phyloP scores from a whole-genome alignment of 37 sponge, comb jelly and placozoan species.

The Halisarca cf. caerulea region DNA sequence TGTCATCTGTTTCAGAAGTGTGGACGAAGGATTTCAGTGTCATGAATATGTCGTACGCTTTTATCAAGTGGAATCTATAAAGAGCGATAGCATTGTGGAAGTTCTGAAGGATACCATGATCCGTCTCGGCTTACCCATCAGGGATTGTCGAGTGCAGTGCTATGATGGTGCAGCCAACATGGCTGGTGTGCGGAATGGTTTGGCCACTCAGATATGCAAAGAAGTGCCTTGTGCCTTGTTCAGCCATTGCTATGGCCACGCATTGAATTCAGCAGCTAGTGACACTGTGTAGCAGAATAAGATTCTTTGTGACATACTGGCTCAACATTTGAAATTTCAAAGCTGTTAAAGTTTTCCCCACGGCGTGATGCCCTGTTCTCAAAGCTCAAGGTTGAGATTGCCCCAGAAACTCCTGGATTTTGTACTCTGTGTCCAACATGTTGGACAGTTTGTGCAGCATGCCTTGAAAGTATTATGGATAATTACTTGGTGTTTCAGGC shows the following conservation, averaged over 20 bases:
- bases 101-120: constrained; percentile 21
- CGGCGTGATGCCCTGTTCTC: background rate
- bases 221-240: constrained; percentile 26
- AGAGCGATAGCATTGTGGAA: constrained; percentile 5
- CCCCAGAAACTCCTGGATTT: constrained; percentile 23
- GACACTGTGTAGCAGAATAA: constrained; percentile 28
- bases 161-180: constrained; percentile 43
- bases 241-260: constrained; percentile 42
- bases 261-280: constrained; percentile 26
- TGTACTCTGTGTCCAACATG: constrained; percentile 30
- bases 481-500: constrained; percentile 17
- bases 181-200: constrained; percentile 33
- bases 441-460: constrained; percentile 17
- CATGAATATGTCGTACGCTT: constrained; percentile 28
- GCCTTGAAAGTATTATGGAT: constrained; percentile 8
- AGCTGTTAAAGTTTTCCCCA: constrained; percentile 21
- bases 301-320: constrained; percentile 42
- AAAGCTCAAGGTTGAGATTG: background rate
- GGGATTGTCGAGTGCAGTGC: constrained; percentile 40
- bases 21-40: background rate
- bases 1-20: constrained; percentile 29
- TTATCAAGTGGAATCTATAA: constrained; percentile 21
- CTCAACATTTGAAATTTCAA: constrained; percentile 25
- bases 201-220: constrained; percentile 29
- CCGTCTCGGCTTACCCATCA: constrained; percentile 7